A percentile compares a stretch with the other conserved stretches of the same genome.
Conservation (phyloP, 2,797 vertebrate genomes). For the Heliangelus exortis region DNA sequence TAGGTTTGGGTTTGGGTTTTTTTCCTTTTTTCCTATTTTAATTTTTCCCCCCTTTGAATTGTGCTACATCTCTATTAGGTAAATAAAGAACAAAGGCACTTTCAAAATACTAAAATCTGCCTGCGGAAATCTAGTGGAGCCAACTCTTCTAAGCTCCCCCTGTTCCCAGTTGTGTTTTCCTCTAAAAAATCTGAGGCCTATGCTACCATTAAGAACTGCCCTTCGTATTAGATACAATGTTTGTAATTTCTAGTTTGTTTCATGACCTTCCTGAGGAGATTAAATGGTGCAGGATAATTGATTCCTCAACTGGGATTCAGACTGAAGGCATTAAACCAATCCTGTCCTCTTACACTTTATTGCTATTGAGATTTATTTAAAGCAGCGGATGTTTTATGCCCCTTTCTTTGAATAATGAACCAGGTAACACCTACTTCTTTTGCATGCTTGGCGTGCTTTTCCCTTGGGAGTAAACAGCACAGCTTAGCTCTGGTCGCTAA, state of each 20-base stretch:
- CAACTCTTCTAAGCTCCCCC: not conserved
- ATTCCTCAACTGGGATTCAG: slow-evolving; percentile 63
- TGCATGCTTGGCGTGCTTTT: not conserved
- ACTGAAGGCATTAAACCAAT: slow-evolving; percentile 58
- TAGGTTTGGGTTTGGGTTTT: not conserved
- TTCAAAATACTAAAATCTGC: not conserved
- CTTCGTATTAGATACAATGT: not conserved
- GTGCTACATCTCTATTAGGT: not conserved
- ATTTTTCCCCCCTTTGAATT: not conserved
- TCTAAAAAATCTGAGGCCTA: not conserved
- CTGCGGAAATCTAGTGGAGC: not conserved
- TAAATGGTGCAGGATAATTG: slow-evolving; percentile 61
- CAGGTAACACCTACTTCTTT: not conserved
- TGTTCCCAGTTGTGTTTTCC: not conserved
- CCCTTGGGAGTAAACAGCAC: not conserved
- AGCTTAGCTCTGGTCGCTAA: not conserved
- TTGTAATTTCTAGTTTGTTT: slow-evolving; percentile 47
- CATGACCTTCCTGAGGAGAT: slow-evolving; percentile 63
- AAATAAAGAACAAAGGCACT: not conserved
- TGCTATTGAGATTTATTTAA: slow-evolving; percentile 18
- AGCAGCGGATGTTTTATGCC: slow-evolving; percentile 1
- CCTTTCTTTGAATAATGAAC: not conserved
- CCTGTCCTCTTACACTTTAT: slow-evolving; percentile 23
- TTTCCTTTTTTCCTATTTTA: no score
- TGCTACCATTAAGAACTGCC: not conserved